phyloP scores from a whole-genome alignment of 2,113 vertebrate species.

The Pogonocichla stellata region DNA sequence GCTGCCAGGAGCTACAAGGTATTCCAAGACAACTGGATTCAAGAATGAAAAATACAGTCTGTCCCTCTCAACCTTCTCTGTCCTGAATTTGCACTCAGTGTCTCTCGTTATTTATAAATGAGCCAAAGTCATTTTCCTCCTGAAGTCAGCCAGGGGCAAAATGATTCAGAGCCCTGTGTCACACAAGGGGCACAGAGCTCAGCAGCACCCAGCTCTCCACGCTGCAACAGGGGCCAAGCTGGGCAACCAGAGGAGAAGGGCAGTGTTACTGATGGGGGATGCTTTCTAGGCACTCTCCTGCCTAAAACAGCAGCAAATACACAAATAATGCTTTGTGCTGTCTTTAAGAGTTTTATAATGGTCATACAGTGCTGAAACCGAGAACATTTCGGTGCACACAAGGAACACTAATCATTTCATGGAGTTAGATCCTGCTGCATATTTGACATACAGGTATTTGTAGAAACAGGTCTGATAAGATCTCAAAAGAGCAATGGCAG shows the following conservation, averaged over 20 bases:
- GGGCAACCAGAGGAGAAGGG: background rate
- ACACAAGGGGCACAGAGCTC: background rate
- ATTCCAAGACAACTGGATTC: background rate
- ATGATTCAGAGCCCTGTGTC: background rate
- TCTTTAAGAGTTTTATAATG: background rate
- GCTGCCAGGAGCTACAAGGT: background rate
- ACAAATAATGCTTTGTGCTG: background rate
- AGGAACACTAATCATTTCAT: background rate
- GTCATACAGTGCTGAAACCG: background rate
- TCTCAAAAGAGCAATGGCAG: background rate
- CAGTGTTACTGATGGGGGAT: background rate
- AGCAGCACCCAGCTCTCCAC: background rate
- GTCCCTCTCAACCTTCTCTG: background rate
- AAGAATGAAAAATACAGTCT: background rate
- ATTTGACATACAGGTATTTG: background rate
- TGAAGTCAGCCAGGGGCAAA: background rate
- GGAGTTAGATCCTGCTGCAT: background rate
- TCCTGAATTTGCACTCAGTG: background rate
- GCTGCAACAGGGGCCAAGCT: background rate
- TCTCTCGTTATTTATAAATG: background rate
- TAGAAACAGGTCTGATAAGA: background rate
- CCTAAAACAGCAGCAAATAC: background rate
- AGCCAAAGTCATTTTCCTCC: slow-evolving; percentile 4
- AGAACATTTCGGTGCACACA: background rate
- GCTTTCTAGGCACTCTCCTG: background rate